Conservation (phyloP, 2,797 vertebrate species). For the Ctenosaura bakeri region DNA sequence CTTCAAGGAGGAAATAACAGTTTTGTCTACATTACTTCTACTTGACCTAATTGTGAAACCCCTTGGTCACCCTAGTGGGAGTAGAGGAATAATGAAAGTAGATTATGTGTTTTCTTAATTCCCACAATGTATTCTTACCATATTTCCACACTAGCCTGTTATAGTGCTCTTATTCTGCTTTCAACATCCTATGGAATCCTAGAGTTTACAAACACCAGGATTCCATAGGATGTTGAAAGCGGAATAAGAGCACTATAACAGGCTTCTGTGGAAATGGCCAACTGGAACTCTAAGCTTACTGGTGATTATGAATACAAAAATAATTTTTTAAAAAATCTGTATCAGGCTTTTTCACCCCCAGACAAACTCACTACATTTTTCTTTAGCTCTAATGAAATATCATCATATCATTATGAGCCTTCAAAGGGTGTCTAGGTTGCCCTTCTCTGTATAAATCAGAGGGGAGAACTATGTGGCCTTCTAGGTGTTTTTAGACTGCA, state of each 20-base stretch:
- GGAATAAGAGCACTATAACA: too few relatives aligned
- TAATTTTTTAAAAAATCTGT: not conserved
- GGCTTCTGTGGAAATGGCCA: too few relatives aligned
- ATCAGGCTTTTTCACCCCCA: not conserved
- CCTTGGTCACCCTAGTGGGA: conserved; percentile 26
- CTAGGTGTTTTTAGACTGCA: too few relatives aligned
- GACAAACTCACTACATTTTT: not conserved
- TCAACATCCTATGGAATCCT: too few relatives aligned
- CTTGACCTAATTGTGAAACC: conserved; percentile 37
- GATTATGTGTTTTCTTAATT: conserved; percentile 2
- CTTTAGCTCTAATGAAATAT: not conserved
- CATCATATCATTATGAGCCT: not conserved
- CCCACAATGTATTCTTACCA: not conserved
- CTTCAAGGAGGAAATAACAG: conserved; percentile 11
- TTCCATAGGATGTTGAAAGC: too few relatives aligned
- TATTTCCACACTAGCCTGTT: too few relatives aligned
- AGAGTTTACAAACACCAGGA: too few relatives aligned
- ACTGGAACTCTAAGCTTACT: not conserved
- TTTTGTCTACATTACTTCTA: conserved; percentile 15
- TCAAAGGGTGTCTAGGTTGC: too few relatives aligned
- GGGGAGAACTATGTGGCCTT: too few relatives aligned
- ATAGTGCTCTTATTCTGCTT: too few relatives aligned
- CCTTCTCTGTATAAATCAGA: not conserved
- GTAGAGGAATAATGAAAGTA: conserved; percentile 34
- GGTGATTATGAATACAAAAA: conserved; percentile 8